Base-by-base conservation (phyloP, 2,113 vertebrate genomes). In the Eira barbara region DNA sequence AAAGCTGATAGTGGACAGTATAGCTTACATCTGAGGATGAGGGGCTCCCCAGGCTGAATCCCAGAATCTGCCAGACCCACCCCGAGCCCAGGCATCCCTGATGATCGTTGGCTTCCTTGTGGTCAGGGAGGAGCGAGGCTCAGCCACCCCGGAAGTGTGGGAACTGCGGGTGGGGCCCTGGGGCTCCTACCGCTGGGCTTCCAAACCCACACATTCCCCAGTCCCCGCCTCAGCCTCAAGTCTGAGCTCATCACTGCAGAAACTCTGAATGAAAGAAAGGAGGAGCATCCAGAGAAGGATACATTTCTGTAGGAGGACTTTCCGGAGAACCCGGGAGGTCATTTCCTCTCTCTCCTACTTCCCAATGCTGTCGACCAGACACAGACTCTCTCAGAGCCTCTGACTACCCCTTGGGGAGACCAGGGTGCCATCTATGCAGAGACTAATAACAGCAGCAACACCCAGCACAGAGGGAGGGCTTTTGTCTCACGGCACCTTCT, bases 301-400 rank as follows among this genome's bases (percentile, higher is more conserved):
- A 7, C 2, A 3, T 42, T 10, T 69, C 52, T 73, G 42, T 1
- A 10, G 55, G 57, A 82, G 31, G 18, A 15, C 78, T 49, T 9
- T 39, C 59, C 10, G 6, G 6, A 25, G 0, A n/a, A 14, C 18
- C 4, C 0, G 0, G 3, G 2, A 20, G 34, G 39, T 27, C 21
- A 0, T 2, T 71, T 42, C 59, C 20, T 71, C 47, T 42, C 21
- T 42, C 84, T 76, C 31, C 31, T 23, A 4, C 31, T 67, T 47
- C 36, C 57, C 42, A 39, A 36, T 4, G 2, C 9, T 9, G 4
- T 21, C 4, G 55, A n/a, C 52, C 57, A 23, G 69, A 2, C 81
- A 21, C 34, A 45, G n/a, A n/a, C 13, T 6, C 21, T n/a, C 74
- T 63, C 47, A 25, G 74, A 55, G 39, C 23, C 59, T 49, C 42